Conservation (phyloP, 2,888 invertebrate genomes). For the Eurois occulta region DNA sequence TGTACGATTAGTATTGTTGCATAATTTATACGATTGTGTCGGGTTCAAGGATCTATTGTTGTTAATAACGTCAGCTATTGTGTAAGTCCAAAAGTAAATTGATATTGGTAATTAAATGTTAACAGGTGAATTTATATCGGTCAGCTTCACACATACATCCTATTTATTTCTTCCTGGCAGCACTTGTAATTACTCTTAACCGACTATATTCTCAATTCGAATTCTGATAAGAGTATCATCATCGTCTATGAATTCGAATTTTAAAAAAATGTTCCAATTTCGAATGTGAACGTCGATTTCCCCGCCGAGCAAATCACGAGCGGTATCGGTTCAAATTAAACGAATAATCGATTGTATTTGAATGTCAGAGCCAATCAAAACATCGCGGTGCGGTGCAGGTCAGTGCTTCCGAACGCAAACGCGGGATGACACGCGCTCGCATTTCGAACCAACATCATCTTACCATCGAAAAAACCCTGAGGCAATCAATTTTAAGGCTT, state of each 20-base stretch:
- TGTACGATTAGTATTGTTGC: constrained; percentile 80
- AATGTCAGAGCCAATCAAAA: constrained; percentile 90
- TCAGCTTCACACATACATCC: constrained; percentile 23
- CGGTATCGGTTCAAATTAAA: constrained; percentile 85
- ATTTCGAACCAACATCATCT: constrained; percentile 72
- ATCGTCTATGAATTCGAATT: constrained; percentile 51
- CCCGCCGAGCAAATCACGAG: constrained; percentile 68
- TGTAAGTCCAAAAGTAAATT: constrained; percentile 66
- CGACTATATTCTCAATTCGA: constrained; percentile 6
- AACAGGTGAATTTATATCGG: constrained; percentile 54
- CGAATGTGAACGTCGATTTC: constrained; percentile 71
- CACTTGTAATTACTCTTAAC: constrained; percentile 16
- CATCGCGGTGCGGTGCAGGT: constrained; percentile 84
- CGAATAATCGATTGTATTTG: constrained; percentile 88
- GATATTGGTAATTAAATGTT: constrained; percentile 64
- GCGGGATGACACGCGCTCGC: constrained; percentile 85
- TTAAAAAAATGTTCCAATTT: constrained; percentile 72
- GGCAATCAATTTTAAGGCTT: constrained; percentile 47
- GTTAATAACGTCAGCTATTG: constrained; percentile 66
- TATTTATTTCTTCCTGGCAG: constrained; percentile 38
- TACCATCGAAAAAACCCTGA: constrained; percentile 49
- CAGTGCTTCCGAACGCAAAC: constrained; percentile 88
- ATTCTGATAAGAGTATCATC: constrained; percentile 29
- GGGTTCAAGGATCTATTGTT: constrained; percentile 77
- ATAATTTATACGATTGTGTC: constrained; percentile 77